phyloP scores from a whole-genome alignment of 1,140 invertebrate genomes.

The Brachionus rubens region DNA sequence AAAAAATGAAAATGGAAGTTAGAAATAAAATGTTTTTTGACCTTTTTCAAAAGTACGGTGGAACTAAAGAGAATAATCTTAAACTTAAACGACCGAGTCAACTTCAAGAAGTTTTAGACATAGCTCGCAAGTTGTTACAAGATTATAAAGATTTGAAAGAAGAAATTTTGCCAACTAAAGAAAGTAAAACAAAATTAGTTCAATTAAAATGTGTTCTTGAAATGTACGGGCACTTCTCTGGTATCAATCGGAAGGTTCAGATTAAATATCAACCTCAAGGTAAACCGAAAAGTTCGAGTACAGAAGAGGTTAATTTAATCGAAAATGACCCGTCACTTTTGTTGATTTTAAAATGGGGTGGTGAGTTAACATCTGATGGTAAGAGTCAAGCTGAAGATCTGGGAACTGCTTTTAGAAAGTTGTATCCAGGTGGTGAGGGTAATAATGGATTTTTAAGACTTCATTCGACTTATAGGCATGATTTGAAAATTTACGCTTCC shows the following conservation, averaged over 20 bases:
- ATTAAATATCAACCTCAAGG: conserved; percentile 98
- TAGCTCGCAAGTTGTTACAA: conserved; percentile 77
- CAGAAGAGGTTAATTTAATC: conserved; percentile 67
- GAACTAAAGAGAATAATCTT: conserved; percentile 87
- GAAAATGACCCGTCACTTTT: conserved; percentile 72
- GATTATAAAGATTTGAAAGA: conserved; percentile 71
- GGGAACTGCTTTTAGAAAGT: conserved; percentile 94
- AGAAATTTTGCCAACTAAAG: conserved; percentile 54
- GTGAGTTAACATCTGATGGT: conserved; percentile 95
- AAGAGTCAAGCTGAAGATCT: conserved; percentile 88
- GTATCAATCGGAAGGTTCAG: conserved; percentile 99
- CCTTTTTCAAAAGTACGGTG: conserved; percentile 95
- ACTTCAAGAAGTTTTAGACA: conserved; percentile 81
- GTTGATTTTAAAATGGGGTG: conserved; percentile 97
- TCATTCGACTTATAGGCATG: conserved; percentile 96
- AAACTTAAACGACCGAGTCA: conserved; percentile 97
- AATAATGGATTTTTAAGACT: conserved; percentile 85
- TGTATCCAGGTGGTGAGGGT: conserved; percentile 76
- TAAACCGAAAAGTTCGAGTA: conserved; percentile 82
- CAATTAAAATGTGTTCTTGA: conserved; percentile 96
- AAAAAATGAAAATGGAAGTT: conserved; percentile 99
- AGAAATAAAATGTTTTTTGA: conserved; percentile 97
- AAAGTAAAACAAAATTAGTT: conserved; percentile 91
- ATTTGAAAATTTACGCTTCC: conserved; percentile 98
- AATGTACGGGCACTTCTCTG: conserved; percentile 99